Evolutionary conservation across 1,140 invertebrate genomes (phyloP).

Genomic region (Lepidurus apus): DNA sequence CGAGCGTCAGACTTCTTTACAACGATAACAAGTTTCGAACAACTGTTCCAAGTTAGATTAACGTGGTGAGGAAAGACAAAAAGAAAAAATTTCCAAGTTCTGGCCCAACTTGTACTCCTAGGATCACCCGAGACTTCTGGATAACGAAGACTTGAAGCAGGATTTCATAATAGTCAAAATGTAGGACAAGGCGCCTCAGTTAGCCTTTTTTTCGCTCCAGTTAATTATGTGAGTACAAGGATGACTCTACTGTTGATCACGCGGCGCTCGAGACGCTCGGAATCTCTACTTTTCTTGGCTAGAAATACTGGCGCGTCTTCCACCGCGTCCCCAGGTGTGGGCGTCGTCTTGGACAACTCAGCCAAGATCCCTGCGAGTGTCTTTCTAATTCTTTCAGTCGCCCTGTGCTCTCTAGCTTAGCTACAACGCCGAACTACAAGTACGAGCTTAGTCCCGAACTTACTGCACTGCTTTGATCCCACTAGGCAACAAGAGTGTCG

Average conservation of each 20-base stretch:
- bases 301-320: background rate
- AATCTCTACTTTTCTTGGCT: constrained; percentile 16
- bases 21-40: too few relatives aligned
- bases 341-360: background rate
- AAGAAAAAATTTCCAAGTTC: too few relatives aligned
- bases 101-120: too few relatives aligned
- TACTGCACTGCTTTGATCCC: background rate
- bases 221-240: constrained; percentile 6
- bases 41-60: too few relatives aligned
- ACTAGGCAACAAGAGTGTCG: background rate
- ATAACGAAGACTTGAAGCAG: background rate
- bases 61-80: too few relatives aligned
- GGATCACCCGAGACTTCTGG: too few relatives aligned
- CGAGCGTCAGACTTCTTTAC: too few relatives aligned
- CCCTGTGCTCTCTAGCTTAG: constrained; percentile 14
- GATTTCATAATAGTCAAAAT: background rate
- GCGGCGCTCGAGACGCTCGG: background rate
- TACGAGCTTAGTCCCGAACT: background rate
- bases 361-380: background rate
- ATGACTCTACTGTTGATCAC: constrained; percentile 15
- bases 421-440: background rate
- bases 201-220: background rate
- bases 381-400: background rate
- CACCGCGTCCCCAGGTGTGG: constrained; percentile 3
- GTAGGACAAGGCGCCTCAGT: background rate